These are phyloP conservation scores for Linyphia triangularis DNA, from an alignment of 2,888 invertebrate genomes.

Conservation along the genomic window DNA sequence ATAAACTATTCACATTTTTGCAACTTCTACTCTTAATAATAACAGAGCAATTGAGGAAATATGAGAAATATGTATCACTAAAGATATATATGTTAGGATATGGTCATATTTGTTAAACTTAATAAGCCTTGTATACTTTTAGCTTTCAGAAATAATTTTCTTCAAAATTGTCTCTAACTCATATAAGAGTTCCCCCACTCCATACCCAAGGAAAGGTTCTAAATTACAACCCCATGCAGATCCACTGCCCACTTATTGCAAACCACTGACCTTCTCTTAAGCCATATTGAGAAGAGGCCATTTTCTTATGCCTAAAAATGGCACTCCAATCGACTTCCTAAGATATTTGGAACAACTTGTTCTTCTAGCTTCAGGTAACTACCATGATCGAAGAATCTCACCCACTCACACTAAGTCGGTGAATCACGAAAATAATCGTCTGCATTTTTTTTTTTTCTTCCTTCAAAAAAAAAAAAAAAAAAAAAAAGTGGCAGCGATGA, in stretches of 20 bases:
- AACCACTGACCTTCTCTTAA: slow-evolving; percentile 3
- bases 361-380: neutral
- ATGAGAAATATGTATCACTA: too few species aligned
- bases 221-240: neutral
- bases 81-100: too few species aligned
- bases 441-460: neutral
- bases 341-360: neutral
- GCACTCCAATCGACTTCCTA: neutral
- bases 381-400: neutral
- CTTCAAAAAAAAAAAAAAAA: too few species aligned
- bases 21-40: too few species aligned
- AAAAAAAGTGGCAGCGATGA: slow-evolving; percentile 12
- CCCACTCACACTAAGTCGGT: slow-evolving; percentile 3
- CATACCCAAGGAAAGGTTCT: too few species aligned
- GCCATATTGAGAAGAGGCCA: neutral
- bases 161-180: too few species aligned
- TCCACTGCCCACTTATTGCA: neutral
- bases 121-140: too few species aligned
- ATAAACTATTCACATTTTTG: too few species aligned
- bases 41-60: too few species aligned
- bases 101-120: too few species aligned
- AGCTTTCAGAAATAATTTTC: too few species aligned
- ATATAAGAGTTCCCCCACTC: too few species aligned
- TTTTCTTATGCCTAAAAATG: neutral
- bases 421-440: slow-evolving; percentile 31